phyloP scores from a whole-genome alignment of 2,797 vertebrate genomes.

The Premnoplex brunnescens region DNA sequence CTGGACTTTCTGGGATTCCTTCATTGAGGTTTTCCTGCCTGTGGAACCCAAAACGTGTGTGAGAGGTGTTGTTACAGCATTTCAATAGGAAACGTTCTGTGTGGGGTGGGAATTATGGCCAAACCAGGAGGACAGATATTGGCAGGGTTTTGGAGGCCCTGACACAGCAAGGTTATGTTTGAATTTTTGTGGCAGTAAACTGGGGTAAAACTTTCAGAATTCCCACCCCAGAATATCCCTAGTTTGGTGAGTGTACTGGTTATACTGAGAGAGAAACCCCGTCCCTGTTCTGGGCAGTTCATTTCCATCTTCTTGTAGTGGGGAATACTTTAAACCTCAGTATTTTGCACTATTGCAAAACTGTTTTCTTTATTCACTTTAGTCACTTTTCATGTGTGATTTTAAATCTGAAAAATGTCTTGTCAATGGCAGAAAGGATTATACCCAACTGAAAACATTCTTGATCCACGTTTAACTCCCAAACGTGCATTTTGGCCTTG shows the following conservation, averaged over 20 bases:
- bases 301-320: not conserved
- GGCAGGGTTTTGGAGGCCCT: not conserved
- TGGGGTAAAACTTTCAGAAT: not conserved
- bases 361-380: not conserved
- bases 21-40: not conserved
- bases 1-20: not conserved
- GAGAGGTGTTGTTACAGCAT: not conserved
- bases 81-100: not conserved
- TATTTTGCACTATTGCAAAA: not conserved
- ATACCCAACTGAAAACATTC: not conserved
- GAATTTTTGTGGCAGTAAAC: not conserved
- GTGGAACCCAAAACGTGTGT: not conserved
- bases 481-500: not conserved
- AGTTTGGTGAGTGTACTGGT: not conserved
- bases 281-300: not conserved
- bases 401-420: not conserved
- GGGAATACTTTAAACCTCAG: not conserved
- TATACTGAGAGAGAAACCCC: not conserved
- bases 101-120: not conserved
- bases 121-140: not conserved
- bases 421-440: not conserved
- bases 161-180: not conserved
- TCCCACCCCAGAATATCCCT: not conserved
- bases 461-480: not conserved
- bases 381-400: not conserved